Evolutionary conservation across 92 coral and sea anemone genomes (phyloP), one percentile per base, ranked within the genome.

Genomic region (Epizoanthus fatuus): DNA sequence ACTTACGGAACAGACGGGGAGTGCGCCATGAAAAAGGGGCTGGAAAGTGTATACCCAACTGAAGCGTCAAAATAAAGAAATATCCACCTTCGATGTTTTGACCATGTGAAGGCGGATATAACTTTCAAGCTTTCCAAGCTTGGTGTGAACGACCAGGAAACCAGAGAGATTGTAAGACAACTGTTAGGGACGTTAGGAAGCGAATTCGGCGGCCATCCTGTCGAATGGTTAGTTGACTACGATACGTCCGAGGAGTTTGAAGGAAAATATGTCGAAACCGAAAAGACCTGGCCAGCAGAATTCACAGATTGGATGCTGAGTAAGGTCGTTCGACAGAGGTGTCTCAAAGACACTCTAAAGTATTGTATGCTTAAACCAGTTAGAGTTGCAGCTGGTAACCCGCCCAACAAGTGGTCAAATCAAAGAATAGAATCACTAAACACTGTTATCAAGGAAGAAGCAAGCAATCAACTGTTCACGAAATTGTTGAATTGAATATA

Each of bases 371-470:
- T 80, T 76, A 19, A 32, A 19, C 44, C 58, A 7, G 85, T 80
- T 2, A n/a, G 17, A 15, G 39, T 65, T 37, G 73, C 71, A 4
- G 85, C 85, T 35, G 75, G 85, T 8, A 19, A 79, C 29, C 85
- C 74, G 25, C 85, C 85, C 3, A 80, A 65, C 72, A 80, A 80
- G 35, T 64, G 85, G 85, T n/a, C 59, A 53, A 80, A 80, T 29
- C 85, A 80, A 25, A 20, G 75, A 35, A 80, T 59, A 9, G 75
- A 80, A 40, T 44, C 75, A 9, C 60, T 64, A 3, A 63, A 80
- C 75, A 63, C 63, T 17, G 60, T 80, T 3, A 63, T 63, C 40
- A 80, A 80, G 44, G n/a, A 37, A 10, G 29, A 74, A 73, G 45
- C 45, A 40, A 4, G 4, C 45, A 40, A 40, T 40, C 45, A 16